phyloP scores from a whole-genome alignment of 2,113 vertebrate genomes.

The Trogon melanurus region DNA sequence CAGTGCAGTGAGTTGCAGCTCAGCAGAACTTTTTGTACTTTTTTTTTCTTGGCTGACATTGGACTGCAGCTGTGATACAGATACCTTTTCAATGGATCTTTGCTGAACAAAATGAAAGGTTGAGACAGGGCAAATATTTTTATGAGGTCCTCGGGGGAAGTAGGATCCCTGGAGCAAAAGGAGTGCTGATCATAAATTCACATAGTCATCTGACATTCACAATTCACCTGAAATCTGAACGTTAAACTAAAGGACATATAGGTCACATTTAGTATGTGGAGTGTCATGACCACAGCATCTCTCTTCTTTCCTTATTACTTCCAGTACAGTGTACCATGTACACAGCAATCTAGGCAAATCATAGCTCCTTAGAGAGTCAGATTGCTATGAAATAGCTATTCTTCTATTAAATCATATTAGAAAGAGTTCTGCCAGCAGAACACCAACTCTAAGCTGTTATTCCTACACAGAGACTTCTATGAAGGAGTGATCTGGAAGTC shows the following conservation, averaged over 20 bases:
- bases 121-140: slow-evolving; percentile 54
- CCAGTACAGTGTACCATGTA: not conserved
- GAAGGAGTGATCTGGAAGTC: not conserved
- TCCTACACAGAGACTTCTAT: not conserved
- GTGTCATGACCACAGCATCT: not conserved
- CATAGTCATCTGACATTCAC: slow-evolving; percentile 32
- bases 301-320: slow-evolving; percentile 2
- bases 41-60: slow-evolving; percentile 67
- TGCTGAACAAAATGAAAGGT: slow-evolving; percentile 47
- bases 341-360: not conserved
- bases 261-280: not conserved
- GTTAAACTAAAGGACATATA: not conserved
- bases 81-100: slow-evolving; percentile 49
- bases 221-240: slow-evolving; percentile 27
- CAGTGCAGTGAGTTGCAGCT: slow-evolving; percentile 58
- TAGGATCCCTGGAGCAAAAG: slow-evolving; percentile 17
- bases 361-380: not conserved
- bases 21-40: slow-evolving; percentile 64
- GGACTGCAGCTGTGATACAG: slow-evolving; percentile 61
- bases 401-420: not conserved
- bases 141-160: not conserved
- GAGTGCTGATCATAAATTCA: slow-evolving; percentile 35
- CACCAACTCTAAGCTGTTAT: not conserved
- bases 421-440: not conserved
- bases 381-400: not conserved